A percentile compares a stretch with the other conserved stretches of the same genome.
Conservation (phyloP, 2,797 vertebrate species). For the Morelia viridis region DNA sequence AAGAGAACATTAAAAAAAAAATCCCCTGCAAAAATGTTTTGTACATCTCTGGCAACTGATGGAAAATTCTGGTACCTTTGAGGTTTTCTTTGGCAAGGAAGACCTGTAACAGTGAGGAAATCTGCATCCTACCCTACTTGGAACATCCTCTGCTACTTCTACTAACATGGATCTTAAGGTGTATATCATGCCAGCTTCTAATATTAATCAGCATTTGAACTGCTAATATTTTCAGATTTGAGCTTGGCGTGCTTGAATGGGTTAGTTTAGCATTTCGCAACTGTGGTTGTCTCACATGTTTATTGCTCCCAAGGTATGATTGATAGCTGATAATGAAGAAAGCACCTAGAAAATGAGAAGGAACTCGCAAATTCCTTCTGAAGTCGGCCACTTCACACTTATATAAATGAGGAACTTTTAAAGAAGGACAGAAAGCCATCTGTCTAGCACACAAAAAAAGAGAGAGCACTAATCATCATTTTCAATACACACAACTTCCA, state of each 20-base stretch:
- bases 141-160: slow-evolving; percentile 25
- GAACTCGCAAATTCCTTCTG: slow-evolving; percentile 67
- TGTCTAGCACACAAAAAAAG: slow-evolving; percentile 58
- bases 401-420: slow-evolving; percentile 66
- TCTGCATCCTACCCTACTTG: not conserved
- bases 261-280: slow-evolving; percentile 62
- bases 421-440: slow-evolving; percentile 61
- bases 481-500: slow-evolving; percentile 11
- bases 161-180: slow-evolving; percentile 45
- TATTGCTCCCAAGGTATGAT: slow-evolving; percentile 61
- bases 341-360: slow-evolving; percentile 64
- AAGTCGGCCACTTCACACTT: slow-evolving; percentile 62
- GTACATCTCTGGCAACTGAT: too few relatives aligned
- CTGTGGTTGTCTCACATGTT: slow-evolving; percentile 61
- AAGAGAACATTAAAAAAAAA: not conserved
- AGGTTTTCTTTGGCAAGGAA: not conserved
- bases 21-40: too few relatives aligned
- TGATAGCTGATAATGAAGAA: slow-evolving; percentile 66
- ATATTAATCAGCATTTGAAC: slow-evolving; percentile 65
- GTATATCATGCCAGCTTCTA: slow-evolving; percentile 43
- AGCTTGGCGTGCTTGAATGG: slow-evolving; percentile 54
- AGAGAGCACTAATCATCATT: slow-evolving; percentile 54
- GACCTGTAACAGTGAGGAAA: not conserved
- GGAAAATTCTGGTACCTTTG: too few relatives aligned
- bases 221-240: slow-evolving; percentile 63